phyloP scores from a whole-genome alignment of 2,113 vertebrate species.

The Pomatostomus ruficeps region DNA sequence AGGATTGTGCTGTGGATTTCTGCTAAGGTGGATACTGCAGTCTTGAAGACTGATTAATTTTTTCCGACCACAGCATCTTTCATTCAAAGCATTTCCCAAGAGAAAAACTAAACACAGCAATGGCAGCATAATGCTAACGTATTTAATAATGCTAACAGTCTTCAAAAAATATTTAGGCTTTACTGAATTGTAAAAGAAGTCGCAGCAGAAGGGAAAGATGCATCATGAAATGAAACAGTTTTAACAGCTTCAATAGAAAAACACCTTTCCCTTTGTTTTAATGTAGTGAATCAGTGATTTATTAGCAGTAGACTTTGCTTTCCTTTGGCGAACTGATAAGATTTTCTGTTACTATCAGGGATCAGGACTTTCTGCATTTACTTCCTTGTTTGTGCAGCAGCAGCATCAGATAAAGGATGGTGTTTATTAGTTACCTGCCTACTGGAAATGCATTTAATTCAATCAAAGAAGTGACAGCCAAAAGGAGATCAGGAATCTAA shows the following conservation, averaged over 20 bases:
- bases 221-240: background rate
- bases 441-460: background rate
- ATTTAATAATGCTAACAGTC: background rate
- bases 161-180: background rate
- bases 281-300: background rate
- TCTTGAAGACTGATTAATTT: background rate
- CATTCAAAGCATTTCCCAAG: background rate
- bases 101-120: background rate
- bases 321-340: background rate
- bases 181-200: background rate
- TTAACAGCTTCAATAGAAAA: background rate
- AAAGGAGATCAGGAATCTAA: background rate
- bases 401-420: background rate
- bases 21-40: background rate
- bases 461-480: background rate
- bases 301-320: background rate
- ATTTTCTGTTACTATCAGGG: background rate
- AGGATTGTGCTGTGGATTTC: background rate
- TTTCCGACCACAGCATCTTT: background rate
- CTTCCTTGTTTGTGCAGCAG: constrained; percentile 3
- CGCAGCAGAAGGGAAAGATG: background rate
- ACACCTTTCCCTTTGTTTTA: background rate
- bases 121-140: background rate
- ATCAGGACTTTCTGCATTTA: background rate
- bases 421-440: background rate